Evolutionary conservation across 2,888 invertebrate species (phyloP), one percentile per base, ranked within the genome.

Genomic region (Willowsia nigromaculata): DNA sequence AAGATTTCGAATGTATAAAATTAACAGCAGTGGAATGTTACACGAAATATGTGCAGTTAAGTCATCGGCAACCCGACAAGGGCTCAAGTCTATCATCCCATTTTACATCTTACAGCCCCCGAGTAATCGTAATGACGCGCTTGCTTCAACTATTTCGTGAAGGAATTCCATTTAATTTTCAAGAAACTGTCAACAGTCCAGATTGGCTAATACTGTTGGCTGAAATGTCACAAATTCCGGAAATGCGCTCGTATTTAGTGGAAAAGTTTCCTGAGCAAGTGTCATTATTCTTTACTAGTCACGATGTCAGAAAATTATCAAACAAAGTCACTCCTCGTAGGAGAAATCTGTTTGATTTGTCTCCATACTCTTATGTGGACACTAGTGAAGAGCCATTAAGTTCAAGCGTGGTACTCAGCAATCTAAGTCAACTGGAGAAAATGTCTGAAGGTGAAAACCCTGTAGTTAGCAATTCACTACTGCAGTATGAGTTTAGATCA

Each of bases 201-300:
- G 81, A 90, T 6, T 92, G 92, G 92, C 56, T 92, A 13, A 83
- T 87, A 2, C 76, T 92, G 3, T 65, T 92, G 4, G 92, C 92
- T n/a, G 91, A 90, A 85, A 78, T 92, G 13, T 76, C 87, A 11
- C 88, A 90, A 84, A 88, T 91, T n/a, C 87, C 90, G 25, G 87
- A 90, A 43, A 62, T 92, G n/a, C 88, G 92, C 6, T 50, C 88
- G 0, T 53, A 80, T 27, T 59, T 92, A 6, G 50, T 89, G 1
- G 56, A 90, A 62, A 85, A 90, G 53, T 92, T 91, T 82, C 92
- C 92, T 9, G 82, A 91, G 3, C 88, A 92, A 74, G 82, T 88
- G 0, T 86, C 91, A 0, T 85, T 92, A 15, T 84, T 88, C 27
- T 53, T 92, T 2, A 90, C 91, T 1, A 85, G 90, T 40, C 90